phyloP scores from a whole-genome alignment of 2,888 invertebrate species.

The Melipona beecheii region DNA sequence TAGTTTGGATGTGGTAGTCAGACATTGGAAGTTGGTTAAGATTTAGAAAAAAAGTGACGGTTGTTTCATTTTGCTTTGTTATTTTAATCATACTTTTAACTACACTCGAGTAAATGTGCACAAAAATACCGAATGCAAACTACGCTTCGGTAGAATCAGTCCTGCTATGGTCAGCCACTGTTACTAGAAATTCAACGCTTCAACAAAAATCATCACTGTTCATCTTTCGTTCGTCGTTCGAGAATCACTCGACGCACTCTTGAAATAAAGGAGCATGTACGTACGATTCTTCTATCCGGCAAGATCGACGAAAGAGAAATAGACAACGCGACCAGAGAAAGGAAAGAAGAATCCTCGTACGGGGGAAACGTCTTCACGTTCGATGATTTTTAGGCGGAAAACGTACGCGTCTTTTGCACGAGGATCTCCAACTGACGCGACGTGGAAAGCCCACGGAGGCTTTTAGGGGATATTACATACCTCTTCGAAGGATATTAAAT shows the following conservation, averaged over 20 bases:
- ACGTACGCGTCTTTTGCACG: constrained; percentile 22
- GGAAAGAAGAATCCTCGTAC: background rate
- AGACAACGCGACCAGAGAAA: background rate
- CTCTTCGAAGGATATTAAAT: constrained; percentile 82
- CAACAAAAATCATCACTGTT: no score
- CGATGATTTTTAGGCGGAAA: constrained; percentile 62
- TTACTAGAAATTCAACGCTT: background rate
- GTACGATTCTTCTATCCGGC: background rate
- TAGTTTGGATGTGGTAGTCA: no score
- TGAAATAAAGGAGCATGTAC: background rate
- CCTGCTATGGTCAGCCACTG: background rate
- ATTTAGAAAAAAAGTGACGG: no score
- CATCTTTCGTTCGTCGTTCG: no score
- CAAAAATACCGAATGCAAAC: no score
- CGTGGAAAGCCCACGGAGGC: constrained; percentile 60
- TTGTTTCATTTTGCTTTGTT: no score
- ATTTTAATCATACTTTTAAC: no score
- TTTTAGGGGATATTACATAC: constrained; percentile 81
- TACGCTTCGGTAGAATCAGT: background rate
- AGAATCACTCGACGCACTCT: background rate
- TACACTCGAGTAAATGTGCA: no score
- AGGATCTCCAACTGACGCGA: constrained; percentile 18
- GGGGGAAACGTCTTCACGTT: background rate
- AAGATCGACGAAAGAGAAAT: background rate
- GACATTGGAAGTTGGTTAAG: no score